These are phyloP conservation scores for Carduelis carduelis DNA, from an alignment of 2,797 vertebrate species.

Conservation along the genomic window DNA sequence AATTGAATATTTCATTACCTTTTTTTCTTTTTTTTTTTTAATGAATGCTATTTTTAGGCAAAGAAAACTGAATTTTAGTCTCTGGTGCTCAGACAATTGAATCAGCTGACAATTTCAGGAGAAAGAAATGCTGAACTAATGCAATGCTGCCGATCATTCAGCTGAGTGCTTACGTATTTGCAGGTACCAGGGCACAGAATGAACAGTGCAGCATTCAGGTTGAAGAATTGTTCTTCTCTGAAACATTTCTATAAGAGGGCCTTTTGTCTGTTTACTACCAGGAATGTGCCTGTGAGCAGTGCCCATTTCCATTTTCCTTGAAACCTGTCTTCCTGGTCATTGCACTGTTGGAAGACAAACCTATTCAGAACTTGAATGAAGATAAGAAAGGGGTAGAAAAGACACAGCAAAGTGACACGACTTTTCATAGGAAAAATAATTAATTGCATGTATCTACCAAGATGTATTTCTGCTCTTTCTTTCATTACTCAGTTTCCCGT, in stretches of 20 bases:
- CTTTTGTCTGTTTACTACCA: background rate
- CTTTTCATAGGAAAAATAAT: background rate
- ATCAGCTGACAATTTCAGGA: constrained; percentile 41
- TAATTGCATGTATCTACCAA: background rate
- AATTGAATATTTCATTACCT: background rate
- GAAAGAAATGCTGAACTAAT: constrained; percentile 10
- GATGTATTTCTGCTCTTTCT: background rate
- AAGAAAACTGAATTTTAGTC: constrained; percentile 34
- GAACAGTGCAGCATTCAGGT: background rate
- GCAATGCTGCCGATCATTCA: background rate
- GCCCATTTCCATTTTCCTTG: background rate
- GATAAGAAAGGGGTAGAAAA: background rate
- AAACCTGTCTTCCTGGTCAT: background rate
- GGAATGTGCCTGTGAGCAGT: background rate
- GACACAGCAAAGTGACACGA: background rate
- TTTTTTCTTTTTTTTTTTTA: background rate
- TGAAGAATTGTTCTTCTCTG: background rate
- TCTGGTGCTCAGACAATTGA: constrained; percentile 11
- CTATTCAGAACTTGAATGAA: background rate
- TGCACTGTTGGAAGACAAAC: background rate
- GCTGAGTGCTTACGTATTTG: background rate
- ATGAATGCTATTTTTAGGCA: background rate
- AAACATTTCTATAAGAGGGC: background rate
- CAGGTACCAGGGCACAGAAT: background rate
- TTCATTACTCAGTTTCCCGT: background rate